These are phyloP conservation scores for Sycophaga agraensis DNA, from an alignment of 1,140 invertebrate species.

Conservation along the genomic window DNA sequence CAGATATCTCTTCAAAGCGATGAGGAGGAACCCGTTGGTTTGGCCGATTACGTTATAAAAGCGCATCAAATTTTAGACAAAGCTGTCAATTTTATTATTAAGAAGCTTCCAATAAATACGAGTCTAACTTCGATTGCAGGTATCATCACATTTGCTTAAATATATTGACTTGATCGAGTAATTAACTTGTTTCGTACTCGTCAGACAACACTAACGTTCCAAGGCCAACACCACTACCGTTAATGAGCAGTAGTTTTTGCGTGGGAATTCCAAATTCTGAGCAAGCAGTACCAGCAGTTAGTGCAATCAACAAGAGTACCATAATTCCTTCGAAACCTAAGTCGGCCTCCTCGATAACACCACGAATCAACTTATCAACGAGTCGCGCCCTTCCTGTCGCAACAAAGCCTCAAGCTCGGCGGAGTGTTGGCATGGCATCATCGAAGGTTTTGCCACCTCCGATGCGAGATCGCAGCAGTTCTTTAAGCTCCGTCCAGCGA, in stretches of 20 bases:
- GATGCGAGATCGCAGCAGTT: conserved; percentile 16
- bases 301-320: neutral
- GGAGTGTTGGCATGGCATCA: neutral
- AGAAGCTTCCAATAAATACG: conserved; percentile 17
- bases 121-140: conserved; percentile 10
- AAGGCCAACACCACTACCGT: neutral
- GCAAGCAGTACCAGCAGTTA: neutral
- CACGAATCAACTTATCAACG: neutral
- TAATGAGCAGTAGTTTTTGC: conserved; percentile 23
- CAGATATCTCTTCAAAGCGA: conserved; percentile 36
- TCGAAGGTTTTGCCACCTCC: neutral
- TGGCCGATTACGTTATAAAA: conserved; percentile 33
- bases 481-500: neutral
- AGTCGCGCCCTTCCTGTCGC: neutral
- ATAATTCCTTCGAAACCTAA: neutral
- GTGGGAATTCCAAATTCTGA: neutral
- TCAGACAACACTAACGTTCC: conserved; percentile 5
- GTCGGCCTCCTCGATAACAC: conserved; percentile 14
- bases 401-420: neutral
- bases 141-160: conserved; percentile 1
- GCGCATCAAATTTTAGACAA: conserved; percentile 36
- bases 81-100: conserved; percentile 32
- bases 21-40: conserved; percentile 22
- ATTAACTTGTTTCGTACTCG: neutral
- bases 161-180: too few relatives aligned